Conservation (phyloP, 37 sponge, comb jelly and placozoan species). For the Diacarnus erythraeanus region DNA sequence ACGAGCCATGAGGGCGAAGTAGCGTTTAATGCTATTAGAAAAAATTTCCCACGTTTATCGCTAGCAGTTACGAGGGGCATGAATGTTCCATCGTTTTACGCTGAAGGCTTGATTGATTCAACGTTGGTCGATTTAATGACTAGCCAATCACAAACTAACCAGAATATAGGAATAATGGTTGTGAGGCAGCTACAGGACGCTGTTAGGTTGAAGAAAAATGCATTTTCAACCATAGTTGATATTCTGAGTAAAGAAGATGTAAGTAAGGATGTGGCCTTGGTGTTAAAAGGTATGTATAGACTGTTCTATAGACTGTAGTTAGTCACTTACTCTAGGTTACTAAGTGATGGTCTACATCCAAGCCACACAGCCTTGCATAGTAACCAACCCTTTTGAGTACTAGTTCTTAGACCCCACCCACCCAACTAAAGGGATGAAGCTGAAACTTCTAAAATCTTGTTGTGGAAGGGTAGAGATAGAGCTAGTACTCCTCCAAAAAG, state of each 20-base stretch:
- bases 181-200: neutral
- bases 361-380: too few species aligned
- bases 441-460: too few species aligned
- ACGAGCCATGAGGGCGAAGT: neutral
- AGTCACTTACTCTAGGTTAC: too few species aligned
- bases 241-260: neutral
- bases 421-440: too few species aligned
- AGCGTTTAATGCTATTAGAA: neutral
- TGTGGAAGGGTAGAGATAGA: too few species aligned
- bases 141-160: neutral
- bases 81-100: neutral
- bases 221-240: neutral
- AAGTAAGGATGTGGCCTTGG: constrained; percentile 1
- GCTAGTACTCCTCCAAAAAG: too few species aligned
- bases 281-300: neutral
- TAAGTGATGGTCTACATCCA: too few species aligned
- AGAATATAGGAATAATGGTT: constrained; percentile 6
- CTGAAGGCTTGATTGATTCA: constrained; percentile 3
- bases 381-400: too few species aligned
- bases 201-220: neutral
- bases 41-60: neutral
- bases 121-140: neutral
- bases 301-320: neutral
- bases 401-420: too few species aligned
- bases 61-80: neutral